Conservation (phyloP, 1,140 invertebrate species). For the Sycophaga agraensis region DNA sequence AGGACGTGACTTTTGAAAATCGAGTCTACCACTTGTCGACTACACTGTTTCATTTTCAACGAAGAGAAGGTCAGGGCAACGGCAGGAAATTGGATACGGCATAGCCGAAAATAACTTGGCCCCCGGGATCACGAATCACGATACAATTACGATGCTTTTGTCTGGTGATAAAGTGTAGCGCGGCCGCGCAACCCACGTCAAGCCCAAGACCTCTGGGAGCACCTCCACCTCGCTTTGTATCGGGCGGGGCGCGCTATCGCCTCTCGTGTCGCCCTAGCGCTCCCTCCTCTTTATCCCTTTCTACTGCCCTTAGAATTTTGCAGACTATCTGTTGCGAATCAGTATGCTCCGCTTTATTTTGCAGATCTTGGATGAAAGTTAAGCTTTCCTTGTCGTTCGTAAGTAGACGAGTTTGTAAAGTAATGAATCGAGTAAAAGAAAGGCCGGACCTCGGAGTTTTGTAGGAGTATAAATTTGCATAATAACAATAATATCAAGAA, state of each 20-base stretch:
- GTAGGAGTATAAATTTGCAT: too few relatives aligned
- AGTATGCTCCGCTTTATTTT: neutral
- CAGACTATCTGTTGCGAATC: neutral
- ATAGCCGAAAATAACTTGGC: neutral
- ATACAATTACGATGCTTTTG: slow-evolving; percentile 3
- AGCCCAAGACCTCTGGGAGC: too few relatives aligned
- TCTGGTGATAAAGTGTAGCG: neutral
- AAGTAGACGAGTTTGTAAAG: too few relatives aligned
- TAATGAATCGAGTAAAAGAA: too few relatives aligned
- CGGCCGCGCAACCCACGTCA: neutral
- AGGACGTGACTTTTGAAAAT: too few relatives aligned
- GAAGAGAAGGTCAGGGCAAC: too few relatives aligned
- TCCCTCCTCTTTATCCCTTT: neutral
- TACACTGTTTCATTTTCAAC: too few relatives aligned
- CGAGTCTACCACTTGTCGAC: too few relatives aligned
- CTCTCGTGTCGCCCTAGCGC: neutral
- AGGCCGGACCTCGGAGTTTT: too few relatives aligned
- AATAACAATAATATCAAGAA: too few relatives aligned
- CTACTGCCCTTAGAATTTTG: too few relatives aligned
- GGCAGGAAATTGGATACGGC: neutral
- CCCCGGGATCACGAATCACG: neutral
- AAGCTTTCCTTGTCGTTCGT: too few relatives aligned
- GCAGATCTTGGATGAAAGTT: neutral
- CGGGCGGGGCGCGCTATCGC: neutral
- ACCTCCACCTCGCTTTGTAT: neutral